These are phyloP conservation scores for Brachypalpus laphriformis DNA, from an alignment of 2,888 invertebrate genomes.

Conservation along the genomic window DNA sequence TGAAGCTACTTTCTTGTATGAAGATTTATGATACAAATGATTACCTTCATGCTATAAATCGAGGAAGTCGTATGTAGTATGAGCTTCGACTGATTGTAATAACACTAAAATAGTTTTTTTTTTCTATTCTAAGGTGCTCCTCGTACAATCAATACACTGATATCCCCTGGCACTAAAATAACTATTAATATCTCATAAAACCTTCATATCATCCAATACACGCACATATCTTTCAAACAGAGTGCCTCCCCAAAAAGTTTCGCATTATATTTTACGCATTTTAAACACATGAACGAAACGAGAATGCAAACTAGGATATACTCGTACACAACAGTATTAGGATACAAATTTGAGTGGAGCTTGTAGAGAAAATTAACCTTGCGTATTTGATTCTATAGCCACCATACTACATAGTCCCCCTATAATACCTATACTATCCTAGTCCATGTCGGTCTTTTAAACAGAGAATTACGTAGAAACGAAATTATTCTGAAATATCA, in stretches of 20 bases:
- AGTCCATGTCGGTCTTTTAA: not conserved
- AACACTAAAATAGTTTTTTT: no score
- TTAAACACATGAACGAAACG: not conserved
- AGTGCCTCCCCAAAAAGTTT: not conserved
- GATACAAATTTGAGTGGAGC: not conserved
- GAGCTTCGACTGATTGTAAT: no score
- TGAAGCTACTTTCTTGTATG: no score
- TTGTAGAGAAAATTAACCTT: not conserved
- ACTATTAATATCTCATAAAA: not conserved
- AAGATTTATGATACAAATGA: no score
- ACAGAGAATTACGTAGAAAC: conserved; percentile 25
- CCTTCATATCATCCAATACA: not conserved
- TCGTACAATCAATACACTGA: not conserved
- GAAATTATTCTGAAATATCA: conserved; percentile 38
- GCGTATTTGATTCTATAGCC: not conserved
- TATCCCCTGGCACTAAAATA: not conserved
- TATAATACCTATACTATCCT: no score
- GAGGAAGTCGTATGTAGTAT: no score
- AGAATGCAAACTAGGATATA: not conserved
- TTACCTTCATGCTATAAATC: no score
- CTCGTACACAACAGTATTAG: not conserved
- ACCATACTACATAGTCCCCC: not conserved
- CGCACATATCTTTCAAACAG: not conserved
- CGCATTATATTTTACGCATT: not conserved
- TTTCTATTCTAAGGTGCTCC: not conserved